Evolutionary conservation across 2,113 vertebrate genomes (phyloP).

Genomic region (Tenrec ecaudatus): DNA sequence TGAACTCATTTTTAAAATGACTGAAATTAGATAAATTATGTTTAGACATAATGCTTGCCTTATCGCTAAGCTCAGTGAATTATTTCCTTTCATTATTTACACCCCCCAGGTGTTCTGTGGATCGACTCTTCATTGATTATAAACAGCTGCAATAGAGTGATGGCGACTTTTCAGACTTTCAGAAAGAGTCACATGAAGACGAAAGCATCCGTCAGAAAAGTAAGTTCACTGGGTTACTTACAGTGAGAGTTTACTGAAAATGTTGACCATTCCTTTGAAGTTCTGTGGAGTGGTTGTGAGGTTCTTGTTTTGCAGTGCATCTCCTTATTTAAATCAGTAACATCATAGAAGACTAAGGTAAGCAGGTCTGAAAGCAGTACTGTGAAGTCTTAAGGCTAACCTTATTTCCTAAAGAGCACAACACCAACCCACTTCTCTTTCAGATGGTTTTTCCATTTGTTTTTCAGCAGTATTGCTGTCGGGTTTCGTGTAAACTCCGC

Average conservation of each 20-base stretch:
- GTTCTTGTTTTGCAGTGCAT: conserved; percentile 50
- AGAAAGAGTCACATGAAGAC: conserved; percentile 88
- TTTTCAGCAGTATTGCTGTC: not conserved
- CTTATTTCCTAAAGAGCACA: not conserved
- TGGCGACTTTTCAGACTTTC: conserved; percentile 90
- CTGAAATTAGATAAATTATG: conserved; percentile 29
- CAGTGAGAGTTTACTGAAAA: conserved; percentile 19
- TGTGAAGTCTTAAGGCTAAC: not conserved
- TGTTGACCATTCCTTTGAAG: not conserved
- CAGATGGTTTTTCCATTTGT: not conserved
- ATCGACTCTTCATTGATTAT: conserved; percentile 53
- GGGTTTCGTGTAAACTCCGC: not conserved
- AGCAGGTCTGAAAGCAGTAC: not conserved
- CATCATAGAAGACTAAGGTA: not conserved
- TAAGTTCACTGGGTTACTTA: conserved; percentile 73
- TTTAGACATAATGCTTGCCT: conserved; percentile 56
- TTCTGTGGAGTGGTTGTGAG: not conserved
- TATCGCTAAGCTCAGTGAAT: conserved; percentile 41
- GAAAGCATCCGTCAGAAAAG: conserved; percentile 91
- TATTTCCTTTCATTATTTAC: conserved; percentile 37
- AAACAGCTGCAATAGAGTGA: conserved; percentile 77
- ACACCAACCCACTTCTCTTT: not conserved
- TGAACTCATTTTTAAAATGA: conserved; percentile 13
- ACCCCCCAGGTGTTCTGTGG: conserved; percentile 74
- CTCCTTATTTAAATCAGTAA: conserved; percentile 36